These are phyloP conservation scores for Pyrochroa serraticornis DNA, from an alignment of 2,888 invertebrate species.

Conservation along the genomic window DNA sequence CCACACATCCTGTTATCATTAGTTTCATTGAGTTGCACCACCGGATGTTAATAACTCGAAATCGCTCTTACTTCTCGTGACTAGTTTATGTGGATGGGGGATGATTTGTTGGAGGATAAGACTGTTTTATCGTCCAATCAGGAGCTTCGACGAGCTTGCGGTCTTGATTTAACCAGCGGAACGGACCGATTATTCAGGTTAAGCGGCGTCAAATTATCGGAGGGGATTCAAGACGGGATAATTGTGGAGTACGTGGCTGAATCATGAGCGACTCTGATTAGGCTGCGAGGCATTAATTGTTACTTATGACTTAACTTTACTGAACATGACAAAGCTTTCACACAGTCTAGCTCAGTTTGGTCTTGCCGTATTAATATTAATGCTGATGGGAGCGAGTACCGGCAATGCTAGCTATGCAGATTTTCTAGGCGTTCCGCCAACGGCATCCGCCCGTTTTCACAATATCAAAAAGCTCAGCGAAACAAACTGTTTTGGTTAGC, in stretches of 20 bases:
- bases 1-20: slow-evolving; percentile 24
- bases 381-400: neutral
- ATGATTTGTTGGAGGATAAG: too few relatives aligned
- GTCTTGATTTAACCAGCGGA: slow-evolving; percentile 1
- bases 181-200: slow-evolving; percentile 18
- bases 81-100: neutral
- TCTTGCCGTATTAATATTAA: slow-evolving; percentile 37
- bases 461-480: too few relatives aligned
- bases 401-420: too few relatives aligned
- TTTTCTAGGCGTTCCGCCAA: too few relatives aligned
- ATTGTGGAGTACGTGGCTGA: slow-evolving; percentile 36
- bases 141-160: too few relatives aligned
- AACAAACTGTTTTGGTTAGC: too few relatives aligned
- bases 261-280: slow-evolving; percentile 36
- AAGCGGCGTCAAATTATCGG: slow-evolving; percentile 32
- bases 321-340: slow-evolving; percentile 48
- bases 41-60: slow-evolving; percentile 27
- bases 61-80: neutral
- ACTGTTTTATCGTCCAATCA: too few relatives aligned
- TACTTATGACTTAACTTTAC: slow-evolving; percentile 44
- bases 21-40: slow-evolving; percentile 6
- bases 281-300: slow-evolving; percentile 44
- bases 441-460: too few relatives aligned
- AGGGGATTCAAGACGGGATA: slow-evolving; percentile 31
- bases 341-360: slow-evolving; percentile 39